Evolutionary conservation across 2,888 invertebrate genomes (phyloP), one percentile per base, ranked within the genome.

Genomic region (Cheilosia vernalis): DNA sequence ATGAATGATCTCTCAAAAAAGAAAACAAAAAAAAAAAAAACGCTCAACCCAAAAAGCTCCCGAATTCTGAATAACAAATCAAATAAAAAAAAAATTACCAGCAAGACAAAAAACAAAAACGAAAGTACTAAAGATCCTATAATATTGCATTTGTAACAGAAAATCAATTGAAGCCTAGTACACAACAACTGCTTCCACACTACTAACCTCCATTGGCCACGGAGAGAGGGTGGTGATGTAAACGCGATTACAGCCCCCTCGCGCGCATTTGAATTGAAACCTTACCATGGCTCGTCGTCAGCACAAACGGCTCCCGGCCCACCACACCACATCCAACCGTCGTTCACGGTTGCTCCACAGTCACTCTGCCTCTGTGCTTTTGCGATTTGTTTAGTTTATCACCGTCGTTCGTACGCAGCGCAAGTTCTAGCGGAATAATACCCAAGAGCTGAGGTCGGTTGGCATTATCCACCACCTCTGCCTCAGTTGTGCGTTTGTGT

Each of bases 331-430:
- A 27, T 27, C 27, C 27, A 27, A 27, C 27, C 27, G 27, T 27
- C 55, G 47, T 67, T 30, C 64, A 72, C 61, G 63, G 47, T 56
- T 63, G 67, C 56, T 33, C 61, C 74, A 64, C 33, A 66, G 77
- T 72, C 72, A 64, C 47, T 47, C 30, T 30, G 30, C 10, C 49
- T 60, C 30, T 40, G 69, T 55, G 85, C 85, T 85, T 85, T 85
- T 77, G 72, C 67, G 49, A 74, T 83, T 74, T 87, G 87, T 88
- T 90, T 89, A 90, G 90, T 90, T 89, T 88, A 87, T 85, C 89
- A 89, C 84, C 87, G 88, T 89, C 89, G 88, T 87, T 89, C 89
- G 89, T 88, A 88, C 83, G 87, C 88, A 87, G 88, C 87, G 88
- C 90, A 87, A 77, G 85, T 85, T 85, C 67, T 85, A 66, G 66